Conservation (phyloP, 2,888 invertebrate genomes). For the Eilema griseolum region DNA sequence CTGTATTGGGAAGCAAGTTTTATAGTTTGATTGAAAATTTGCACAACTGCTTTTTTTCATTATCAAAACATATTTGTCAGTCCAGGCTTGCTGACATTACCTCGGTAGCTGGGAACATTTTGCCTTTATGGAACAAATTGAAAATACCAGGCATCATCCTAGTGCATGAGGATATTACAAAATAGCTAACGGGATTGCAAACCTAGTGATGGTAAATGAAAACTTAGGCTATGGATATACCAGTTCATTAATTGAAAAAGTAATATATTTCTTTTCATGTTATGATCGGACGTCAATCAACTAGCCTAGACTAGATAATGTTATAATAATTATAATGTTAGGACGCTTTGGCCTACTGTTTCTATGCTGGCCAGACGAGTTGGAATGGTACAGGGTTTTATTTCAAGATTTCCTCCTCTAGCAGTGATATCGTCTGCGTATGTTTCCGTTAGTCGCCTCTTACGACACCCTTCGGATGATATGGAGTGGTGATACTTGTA, state of each 20-base stretch:
- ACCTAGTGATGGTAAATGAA: slow-evolving; percentile 14
- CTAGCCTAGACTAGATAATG: too few relatives aligned
- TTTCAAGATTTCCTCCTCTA: too few relatives aligned
- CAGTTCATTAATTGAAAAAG: background rate
- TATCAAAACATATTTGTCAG: slow-evolving; percentile 1
- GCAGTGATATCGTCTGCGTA: too few relatives aligned
- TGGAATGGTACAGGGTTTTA: too few relatives aligned
- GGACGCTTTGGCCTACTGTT: too few relatives aligned
- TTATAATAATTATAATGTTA: too few relatives aligned
- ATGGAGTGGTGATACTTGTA: too few relatives aligned
- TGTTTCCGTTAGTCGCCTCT: too few relatives aligned
- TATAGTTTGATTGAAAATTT: background rate
- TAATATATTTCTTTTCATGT: too few relatives aligned
- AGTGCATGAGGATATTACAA: slow-evolving; percentile 20
- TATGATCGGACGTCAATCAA: too few relatives aligned
- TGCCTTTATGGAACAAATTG: slow-evolving; percentile 26
- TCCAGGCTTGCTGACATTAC: slow-evolving; percentile 14
- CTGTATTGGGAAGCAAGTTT: background rate
- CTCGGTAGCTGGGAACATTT: slow-evolving; percentile 5
- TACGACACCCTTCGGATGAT: too few relatives aligned
- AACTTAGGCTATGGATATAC: background rate
- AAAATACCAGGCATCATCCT: slow-evolving; percentile 23
- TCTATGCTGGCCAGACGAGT: too few relatives aligned
- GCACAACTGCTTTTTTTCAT: background rate
- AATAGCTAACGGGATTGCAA: slow-evolving; percentile 10